Evolutionary conservation across 2,113 vertebrate genomes (phyloP), one percentile per base, ranked within the genome.

Genomic region (Nematolebias whitei): DNA sequence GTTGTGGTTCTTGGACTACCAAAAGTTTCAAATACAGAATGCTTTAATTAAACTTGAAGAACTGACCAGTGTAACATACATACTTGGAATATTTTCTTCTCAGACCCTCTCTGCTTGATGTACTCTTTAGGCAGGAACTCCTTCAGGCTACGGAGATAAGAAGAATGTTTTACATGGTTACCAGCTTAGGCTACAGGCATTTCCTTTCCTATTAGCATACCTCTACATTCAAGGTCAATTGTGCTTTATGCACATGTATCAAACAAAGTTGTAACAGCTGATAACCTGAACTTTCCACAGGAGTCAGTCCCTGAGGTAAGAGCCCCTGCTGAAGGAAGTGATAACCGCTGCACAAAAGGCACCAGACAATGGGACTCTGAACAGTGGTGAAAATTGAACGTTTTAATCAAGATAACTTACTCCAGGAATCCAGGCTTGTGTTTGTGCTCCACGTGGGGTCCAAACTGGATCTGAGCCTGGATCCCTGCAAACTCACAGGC

Each of bases 391-490:
- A 40, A 15, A 61, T 41, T 72, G 22, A 74, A 76, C 22, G 35
- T 55, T 63, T 53, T 20, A 53, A 57, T 47, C 71, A 6, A 40
- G 40, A 50, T 60, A 41, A 75, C 92, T 96, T 96, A 99, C 97
- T 99, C 98, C 63, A 99, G 88, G 88, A 99, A 99, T 91, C 98
- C 98, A 18, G 96, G 95, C 84, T 98, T 99, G 92, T 99, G 98
- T 89, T 99, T 99, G 90, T 95, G 96, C 66, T 99, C 98, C 78
- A 96, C 95, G 3, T 99, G 96, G 85, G 97, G 96, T 87, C 98
- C 98, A 24, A 99, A 99, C 86, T 99, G 98, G 92, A 99, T 99
- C 90, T 99, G 97, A 44, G 95, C 96, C 93, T 99, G 98, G 84
- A 99, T 96, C 55, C 96, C 97, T 23, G 95, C 95, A 60, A 99